phyloP scores from a whole-genome alignment of 2,113 vertebrate species.

The Anoplopoma fimbria region DNA sequence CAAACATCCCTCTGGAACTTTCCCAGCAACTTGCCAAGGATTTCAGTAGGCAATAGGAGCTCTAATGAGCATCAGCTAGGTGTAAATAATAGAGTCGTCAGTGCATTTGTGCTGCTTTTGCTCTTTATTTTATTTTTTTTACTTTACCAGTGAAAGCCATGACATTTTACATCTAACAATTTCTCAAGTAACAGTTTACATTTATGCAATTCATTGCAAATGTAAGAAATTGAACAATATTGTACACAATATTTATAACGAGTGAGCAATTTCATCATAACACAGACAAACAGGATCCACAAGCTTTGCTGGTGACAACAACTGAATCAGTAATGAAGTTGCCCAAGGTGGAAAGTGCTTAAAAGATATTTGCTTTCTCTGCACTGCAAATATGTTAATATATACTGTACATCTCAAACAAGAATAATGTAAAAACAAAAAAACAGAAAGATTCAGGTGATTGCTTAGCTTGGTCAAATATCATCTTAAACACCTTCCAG shows the following conservation, averaged over 20 bases:
- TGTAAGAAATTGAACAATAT: conserved; percentile 49
- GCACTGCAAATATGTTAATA: conserved; percentile 26
- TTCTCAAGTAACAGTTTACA: conserved; percentile 57
- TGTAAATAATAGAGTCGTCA: not conserved
- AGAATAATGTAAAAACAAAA: conserved; percentile 8
- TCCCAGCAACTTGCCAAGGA: not conserved
- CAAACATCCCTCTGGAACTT: conserved; percentile 25
- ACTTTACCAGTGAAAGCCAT: conserved; percentile 39
- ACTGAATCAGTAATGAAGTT: not conserved
- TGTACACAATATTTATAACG: conserved; percentile 35
- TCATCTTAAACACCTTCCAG: not conserved
- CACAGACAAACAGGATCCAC: conserved; percentile 28
- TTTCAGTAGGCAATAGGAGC: conserved; percentile 1
- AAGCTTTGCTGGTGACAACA: conserved; percentile 42
- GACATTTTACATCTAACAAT: conserved; percentile 42
- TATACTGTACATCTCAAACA: conserved; percentile 35
- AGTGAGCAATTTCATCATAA: conserved; percentile 25
- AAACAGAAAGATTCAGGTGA: not conserved
- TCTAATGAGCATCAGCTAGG: not conserved
- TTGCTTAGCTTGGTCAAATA: conserved; percentile 12
- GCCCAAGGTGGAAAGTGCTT: not conserved
- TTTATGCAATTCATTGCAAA: conserved; percentile 20
- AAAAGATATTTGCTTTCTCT: conserved; percentile 17
- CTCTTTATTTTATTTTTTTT: conserved; percentile 31
- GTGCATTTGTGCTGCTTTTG: conserved; percentile 23